Evolutionary conservation across 2,797 vertebrate genomes (phyloP).

Genomic region (Xenentodon cancila): DNA sequence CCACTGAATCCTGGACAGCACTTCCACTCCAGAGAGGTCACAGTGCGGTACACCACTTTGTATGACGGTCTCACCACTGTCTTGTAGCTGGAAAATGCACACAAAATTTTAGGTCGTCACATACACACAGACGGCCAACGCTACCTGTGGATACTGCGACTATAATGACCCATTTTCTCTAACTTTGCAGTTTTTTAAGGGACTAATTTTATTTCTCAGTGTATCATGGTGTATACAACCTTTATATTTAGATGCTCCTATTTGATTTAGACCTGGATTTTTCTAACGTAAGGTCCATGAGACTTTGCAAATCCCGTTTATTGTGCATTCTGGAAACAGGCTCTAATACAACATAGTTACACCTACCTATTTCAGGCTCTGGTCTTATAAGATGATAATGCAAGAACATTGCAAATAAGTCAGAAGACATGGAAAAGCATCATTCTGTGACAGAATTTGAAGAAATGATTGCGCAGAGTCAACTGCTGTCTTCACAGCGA

Average conservation of each 20-base stretch:
- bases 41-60: conserved; percentile 89
- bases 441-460: too few species aligned
- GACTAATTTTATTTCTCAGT: neutral
- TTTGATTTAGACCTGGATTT: neutral
- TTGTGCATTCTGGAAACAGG: too few species aligned
- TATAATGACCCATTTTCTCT: neutral
- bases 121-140: neutral
- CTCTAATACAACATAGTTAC: too few species aligned
- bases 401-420: too few species aligned
- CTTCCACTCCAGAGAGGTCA: conserved; percentile 92
- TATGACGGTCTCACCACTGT: conserved; percentile 90
- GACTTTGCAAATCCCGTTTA: too few species aligned
- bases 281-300: too few species aligned
- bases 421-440: too few species aligned
- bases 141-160: neutral
- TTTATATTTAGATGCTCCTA: neutral
- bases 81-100: conserved; percentile 86
- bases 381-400: too few species aligned
- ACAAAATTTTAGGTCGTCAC: conserved; percentile 6
- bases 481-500: too few species aligned
- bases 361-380: too few species aligned
- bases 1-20: conserved; percentile 91
- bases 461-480: too few species aligned
- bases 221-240: neutral
- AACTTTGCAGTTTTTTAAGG: neutral